Evolutionary conservation across 2,888 invertebrate genomes (phyloP), one percentile per base, ranked within the genome.

Genomic region (Cephus spinipes): DNA sequence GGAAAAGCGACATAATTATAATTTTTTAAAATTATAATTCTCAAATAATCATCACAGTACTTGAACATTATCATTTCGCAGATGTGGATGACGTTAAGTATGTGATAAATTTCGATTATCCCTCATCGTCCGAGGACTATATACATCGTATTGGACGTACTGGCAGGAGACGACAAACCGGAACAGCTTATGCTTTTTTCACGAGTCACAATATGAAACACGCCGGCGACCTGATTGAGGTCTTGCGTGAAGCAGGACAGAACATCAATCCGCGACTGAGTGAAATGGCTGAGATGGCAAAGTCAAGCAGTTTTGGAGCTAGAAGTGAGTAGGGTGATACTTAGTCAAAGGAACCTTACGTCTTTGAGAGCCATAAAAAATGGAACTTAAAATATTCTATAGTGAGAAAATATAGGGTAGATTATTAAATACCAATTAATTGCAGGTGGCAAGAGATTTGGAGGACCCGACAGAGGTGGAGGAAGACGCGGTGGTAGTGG

Each of bases 71-170:
- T 76, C 93, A 93, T 88, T 85, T 86, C 89, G 88, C 94, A 98
- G 98, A 98, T 95, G 98, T 98, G 89, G 97, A 98, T 91, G 98
- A 98, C 91, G 97, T 98, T 88, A 98, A 97, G 93, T 98, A 96
- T 93, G 98, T 98, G 81, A 97, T 98, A 91, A 98, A 98, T 93
- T 98, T 96, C 93, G 98, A 98, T 93, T 98, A 97, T 92, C 98
- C 98, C 77, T 97, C 97, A 92, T 97, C 97, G 76, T 97, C 97
- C 76, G 98, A 98, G 91, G 98, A 98, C 92, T 98, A 98, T 90
- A 97, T 98, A 88, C 98, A 98, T 92, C 95, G 98, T 83, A 98
- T 98, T 92, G 98, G 98, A 79, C 95, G 98, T 87, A 98, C 98
- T 74, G 98, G 97, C 68, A 94, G 98, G 77, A 96, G 96, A 79